These are phyloP conservation scores for Margarornis squamiger DNA, from an alignment of 2,797 vertebrate species.

Conservation along the genomic window DNA sequence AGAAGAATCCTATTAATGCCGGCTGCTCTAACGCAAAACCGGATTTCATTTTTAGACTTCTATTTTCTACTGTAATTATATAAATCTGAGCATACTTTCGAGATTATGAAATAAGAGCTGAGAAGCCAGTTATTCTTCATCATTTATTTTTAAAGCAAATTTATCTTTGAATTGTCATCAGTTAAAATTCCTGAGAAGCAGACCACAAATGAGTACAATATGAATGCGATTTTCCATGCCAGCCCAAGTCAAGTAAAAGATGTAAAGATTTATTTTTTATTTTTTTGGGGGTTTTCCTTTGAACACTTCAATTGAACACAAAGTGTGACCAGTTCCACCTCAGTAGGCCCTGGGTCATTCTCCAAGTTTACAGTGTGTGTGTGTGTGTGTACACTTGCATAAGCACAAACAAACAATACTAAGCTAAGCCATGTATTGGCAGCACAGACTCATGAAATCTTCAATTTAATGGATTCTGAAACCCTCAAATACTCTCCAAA, in stretches of 20 bases:
- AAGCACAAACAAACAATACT: not conserved
- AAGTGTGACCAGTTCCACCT: constrained; percentile 17
- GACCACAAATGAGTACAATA: constrained; percentile 65
- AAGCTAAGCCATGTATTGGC: not conserved
- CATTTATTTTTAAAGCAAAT: constrained; percentile 70
- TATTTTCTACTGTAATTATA: constrained; percentile 65
- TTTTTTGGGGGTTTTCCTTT: not conserved
- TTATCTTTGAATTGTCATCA: constrained; percentile 71
- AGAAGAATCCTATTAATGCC: not conserved
- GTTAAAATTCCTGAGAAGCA: constrained; percentile 62
- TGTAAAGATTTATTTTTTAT: constrained; percentile 13
- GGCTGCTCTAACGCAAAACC: not conserved
- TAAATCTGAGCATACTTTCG: constrained; percentile 53
- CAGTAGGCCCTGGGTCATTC: not conserved
- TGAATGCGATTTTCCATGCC: constrained; percentile 49
- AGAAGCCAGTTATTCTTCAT: constrained; percentile 66
- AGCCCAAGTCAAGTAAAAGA: constrained; percentile 2
- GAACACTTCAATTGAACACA: not conserved
- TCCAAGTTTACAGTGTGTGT: not conserved
- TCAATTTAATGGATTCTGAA: not conserved
- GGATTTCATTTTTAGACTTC: constrained; percentile 53
- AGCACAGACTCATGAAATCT: constrained; percentile 2
- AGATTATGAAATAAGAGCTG: constrained; percentile 54
- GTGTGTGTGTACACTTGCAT: not conserved
- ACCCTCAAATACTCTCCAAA: not conserved